Base-by-base conservation (phyloP, 2,888 invertebrate species). In the Campopleginae sp. region DNA sequence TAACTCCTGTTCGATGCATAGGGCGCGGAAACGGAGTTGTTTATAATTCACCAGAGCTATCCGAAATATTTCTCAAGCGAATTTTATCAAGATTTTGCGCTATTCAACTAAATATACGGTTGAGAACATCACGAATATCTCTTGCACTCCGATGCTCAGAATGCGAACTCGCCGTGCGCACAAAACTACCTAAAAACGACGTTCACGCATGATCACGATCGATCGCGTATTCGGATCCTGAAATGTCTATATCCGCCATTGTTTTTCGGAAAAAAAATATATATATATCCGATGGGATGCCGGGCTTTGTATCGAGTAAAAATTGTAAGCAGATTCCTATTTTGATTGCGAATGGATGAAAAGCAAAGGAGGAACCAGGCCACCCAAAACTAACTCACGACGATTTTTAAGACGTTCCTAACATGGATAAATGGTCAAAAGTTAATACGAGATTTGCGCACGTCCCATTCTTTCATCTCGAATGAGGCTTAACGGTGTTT, bases 81-180 rank as follows among this genome's bases (percentile, higher is more conserved):
- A 46, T 68, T 46, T 68, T 8, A 42, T 27, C 68, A 17, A n/a
- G 23, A 27, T 42, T 8, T 17, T 68, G 44, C 44, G 44, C 44
- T 46, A 38, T 23, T 46, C 17, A 8, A 27, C 14, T 8, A 14
- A 27, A 19, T 6, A 46, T 46, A 17, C 68, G 23, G 27, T 44
- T 68, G 44, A 68, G 27, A 68, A 46, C 44, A 68, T 46, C 27
- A 46, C 27, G 27, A 17, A 27, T 27, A 44, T 68, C 17, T n/a
- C 68, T 27, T 14, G 27, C 23, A 68, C 17, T 27, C 27, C 42
- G 38, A 19, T 66, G 6, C 42, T 23, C 7, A 66, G 65, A 65
- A 66, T 42, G 23, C 12, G 19, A 19, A 66, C 23, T 2, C 27
- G 44, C 44, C 33, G 38, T 6, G 68, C 23, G 68, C 23, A 68